Evolutionary conservation across 2,888 invertebrate species (phyloP).

Genomic region (Cataglyphis rosenhaueri): DNA sequence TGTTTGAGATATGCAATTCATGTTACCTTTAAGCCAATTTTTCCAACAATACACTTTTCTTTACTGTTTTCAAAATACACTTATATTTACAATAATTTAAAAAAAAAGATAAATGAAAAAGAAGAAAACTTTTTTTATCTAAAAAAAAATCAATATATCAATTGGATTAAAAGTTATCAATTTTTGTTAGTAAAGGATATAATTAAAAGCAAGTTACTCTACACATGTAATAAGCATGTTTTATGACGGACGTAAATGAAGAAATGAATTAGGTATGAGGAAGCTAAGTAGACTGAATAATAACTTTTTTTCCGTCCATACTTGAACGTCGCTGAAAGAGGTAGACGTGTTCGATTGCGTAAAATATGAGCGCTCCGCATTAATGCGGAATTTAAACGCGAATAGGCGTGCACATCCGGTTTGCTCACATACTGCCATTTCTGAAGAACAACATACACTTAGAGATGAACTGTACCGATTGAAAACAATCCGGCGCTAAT

Average conservation of each 20-base stretch:
- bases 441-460: slow-evolving; percentile 37
- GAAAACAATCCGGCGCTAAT: slow-evolving; percentile 16
- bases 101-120: neutral
- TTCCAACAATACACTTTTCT: neutral
- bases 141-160: neutral
- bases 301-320: neutral
- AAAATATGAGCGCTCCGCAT: slow-evolving; percentile 41
- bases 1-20: too few species aligned
- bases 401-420: slow-evolving; percentile 51
- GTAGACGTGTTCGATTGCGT: slow-evolving; percentile 31
- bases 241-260: neutral
- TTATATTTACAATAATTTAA: neutral
- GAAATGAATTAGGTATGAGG: neutral
- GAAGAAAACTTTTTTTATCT: neutral
- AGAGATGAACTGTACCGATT: slow-evolving; percentile 32
- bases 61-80: neutral
- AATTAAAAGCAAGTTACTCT: neutral
- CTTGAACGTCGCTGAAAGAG: slow-evolving; percentile 1
- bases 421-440: slow-evolving; percentile 34
- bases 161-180: neutral
- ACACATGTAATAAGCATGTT: neutral
- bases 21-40: too few species aligned
- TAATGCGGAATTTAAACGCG: slow-evolving; percentile 45
- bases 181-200: neutral
- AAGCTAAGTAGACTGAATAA: neutral